Conservation (phyloP, 2,113 vertebrate genomes). For the Cygnus atratus region DNA sequence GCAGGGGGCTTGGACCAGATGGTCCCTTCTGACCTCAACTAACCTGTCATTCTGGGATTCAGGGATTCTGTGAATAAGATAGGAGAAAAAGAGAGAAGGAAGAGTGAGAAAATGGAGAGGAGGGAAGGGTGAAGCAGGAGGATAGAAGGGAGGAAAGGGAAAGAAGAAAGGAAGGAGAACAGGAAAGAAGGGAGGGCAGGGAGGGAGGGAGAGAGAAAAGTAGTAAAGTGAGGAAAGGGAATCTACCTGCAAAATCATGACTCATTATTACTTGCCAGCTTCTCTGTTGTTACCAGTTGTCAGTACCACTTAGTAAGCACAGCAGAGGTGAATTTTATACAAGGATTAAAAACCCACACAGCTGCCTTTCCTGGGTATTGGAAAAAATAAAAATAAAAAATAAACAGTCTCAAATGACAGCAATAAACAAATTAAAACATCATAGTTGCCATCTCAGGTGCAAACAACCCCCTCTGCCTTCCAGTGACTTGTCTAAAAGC, state of each 20-base stretch:
- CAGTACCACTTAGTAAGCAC: neutral
- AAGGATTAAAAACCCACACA: neutral
- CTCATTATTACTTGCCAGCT: neutral
- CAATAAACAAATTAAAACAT: conserved; percentile 35
- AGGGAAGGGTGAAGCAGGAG: neutral
- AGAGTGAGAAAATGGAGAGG: neutral
- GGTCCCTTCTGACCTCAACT: neutral
- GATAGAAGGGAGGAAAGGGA: neutral
- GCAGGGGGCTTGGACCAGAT: neutral
- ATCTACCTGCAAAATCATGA: neutral
- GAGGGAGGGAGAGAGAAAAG: neutral
- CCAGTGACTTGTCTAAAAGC: neutral
- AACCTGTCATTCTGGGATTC: neutral
- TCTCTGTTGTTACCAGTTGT: neutral
- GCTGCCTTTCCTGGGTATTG: neutral
- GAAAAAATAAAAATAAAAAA: neutral
- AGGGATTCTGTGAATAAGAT: neutral
- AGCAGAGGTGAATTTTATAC: neutral
- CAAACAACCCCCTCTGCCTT: neutral
- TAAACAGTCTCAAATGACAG: neutral
- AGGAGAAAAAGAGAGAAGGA: neutral
- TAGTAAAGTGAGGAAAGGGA: neutral
- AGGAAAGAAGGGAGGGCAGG: neutral
- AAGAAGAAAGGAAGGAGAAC: neutral
- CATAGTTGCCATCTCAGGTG: neutral